Evolutionary conservation across 2,113 vertebrate genomes (phyloP).

Genomic region (Perccottus glenii): DNA sequence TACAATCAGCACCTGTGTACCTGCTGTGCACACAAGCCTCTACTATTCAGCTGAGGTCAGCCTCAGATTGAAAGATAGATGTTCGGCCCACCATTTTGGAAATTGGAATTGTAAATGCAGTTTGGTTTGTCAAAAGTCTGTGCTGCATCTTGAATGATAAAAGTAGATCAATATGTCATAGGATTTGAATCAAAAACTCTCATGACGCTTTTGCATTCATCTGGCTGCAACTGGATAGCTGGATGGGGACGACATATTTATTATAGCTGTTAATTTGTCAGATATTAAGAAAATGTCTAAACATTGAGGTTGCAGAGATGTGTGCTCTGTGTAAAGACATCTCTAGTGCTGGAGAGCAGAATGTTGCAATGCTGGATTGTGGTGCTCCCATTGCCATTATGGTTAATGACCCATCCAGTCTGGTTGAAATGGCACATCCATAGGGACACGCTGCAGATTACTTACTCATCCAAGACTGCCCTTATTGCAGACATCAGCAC

Average conservation of each 20-base stretch:
- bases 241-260: not conserved
- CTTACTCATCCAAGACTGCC: slow-evolving; percentile 83
- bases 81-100: slow-evolving; percentile 35
- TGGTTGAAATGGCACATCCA: slow-evolving; percentile 90
- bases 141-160: slow-evolving; percentile 41
- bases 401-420: slow-evolving; percentile 95
- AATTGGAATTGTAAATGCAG: slow-evolving; percentile 67
- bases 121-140: slow-evolving; percentile 37
- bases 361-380: slow-evolving; percentile 82
- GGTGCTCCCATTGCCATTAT: slow-evolving; percentile 87
- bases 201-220: slow-evolving; percentile 10
- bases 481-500: slow-evolving; percentile 82
- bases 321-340: slow-evolving; percentile 31
- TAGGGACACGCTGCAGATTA: slow-evolving; percentile 81
- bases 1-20: slow-evolving; percentile 79
- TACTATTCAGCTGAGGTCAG: slow-evolving; percentile 67
- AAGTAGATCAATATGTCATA: slow-evolving; percentile 18
- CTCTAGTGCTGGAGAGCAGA: slow-evolving; percentile 76
- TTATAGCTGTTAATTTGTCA: slow-evolving; percentile 9
- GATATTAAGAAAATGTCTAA: slow-evolving; percentile 8
- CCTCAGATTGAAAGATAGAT: slow-evolving; percentile 69
- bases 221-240: slow-evolving; percentile 5
- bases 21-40: slow-evolving; percentile 68
- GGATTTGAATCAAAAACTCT: slow-evolving; percentile 10
- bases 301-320: slow-evolving; percentile 2